A percentile compares a stretch with the other conserved stretches of the same genome.
Evolutionary conservation across 2,113 vertebrate species (phyloP).

Genomic region (Cettia cetti): DNA sequence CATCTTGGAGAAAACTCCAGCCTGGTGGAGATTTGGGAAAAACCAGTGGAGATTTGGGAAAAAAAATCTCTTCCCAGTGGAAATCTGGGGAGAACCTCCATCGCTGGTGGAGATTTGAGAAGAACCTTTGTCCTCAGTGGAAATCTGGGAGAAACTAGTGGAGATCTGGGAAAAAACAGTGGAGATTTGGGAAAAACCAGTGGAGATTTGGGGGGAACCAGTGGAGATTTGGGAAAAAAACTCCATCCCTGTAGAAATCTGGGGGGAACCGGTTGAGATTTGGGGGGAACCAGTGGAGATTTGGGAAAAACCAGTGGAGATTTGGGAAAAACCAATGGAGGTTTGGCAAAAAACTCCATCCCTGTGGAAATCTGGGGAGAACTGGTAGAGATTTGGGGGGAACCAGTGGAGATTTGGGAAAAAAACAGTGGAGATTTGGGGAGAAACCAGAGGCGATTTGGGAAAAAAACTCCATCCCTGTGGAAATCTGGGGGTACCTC

Average conservation of each 20-base stretch:
- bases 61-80: too few species aligned
- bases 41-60: background rate
- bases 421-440: background rate
- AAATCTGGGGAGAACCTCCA: too few species aligned
- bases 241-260: too few species aligned
- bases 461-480: too few species aligned
- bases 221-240: background rate
- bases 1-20: background rate
- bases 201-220: background rate
- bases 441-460: accelerated
- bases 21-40: background rate
- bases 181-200: background rate
- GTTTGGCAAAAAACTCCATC: background rate
- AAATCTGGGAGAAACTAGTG: too few species aligned
- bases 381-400: too few species aligned
- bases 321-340: accelerated
- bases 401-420: background rate
- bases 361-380: background rate
- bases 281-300: background rate
- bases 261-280: background rate
- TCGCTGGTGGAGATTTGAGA: too few species aligned
- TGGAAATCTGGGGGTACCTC: too few species aligned
- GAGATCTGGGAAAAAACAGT: background rate
- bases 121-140: too few species aligned
- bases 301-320: background rate